Base-by-base conservation (phyloP, 2,113 vertebrate species). In the Symphodus melops region DNA sequence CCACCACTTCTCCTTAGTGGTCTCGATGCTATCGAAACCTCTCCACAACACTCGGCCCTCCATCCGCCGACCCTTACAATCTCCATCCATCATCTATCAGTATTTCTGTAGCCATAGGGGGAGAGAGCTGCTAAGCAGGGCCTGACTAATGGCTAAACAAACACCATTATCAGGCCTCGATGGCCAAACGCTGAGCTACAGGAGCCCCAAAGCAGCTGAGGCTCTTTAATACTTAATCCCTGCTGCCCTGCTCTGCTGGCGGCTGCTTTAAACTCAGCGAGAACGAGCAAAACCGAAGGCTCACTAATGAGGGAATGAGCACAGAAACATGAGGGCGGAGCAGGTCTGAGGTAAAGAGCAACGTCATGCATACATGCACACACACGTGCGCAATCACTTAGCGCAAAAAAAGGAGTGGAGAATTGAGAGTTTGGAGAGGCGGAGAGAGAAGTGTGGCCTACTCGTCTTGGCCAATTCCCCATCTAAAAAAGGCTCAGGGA, bases 131-230 rank as follows among this genome's bases (percentile, higher is more conserved):
- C 82, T 92, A 86, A 89, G 82, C 83, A 86, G 81, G 87, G 82
- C 82, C 85, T 91, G 90, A 92, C 92, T 91, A 94, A 94, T 92
- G 83, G 91, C 91, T 92, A 93, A 92, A 94, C 92, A 93, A 95
- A 95, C 90, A 93, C 91, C 84, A 93, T 94, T 92, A 93, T 88
- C 79, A 74, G 82, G 72, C 82, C 83, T 72, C 77, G 48, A 90
- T 88, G 89, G 83, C 83, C 84, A 39, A 79, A 87, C n/a, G 52
- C 68, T 75, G 75, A 88, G 82, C 82, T 84, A 68, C 81, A 85
- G 81, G 83, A 87, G 86, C 81, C 85, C 75, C 82, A 61, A 63
- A 86, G 87, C 87, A 91, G 89, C 86, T 83, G 81, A 79, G 83
- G 83, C 86, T 85, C 83, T 91, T 90, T 82, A 89, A 90, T 86